Percentiles rank a stretch among this genome's conserved stretches.
phyloP scores from a whole-genome alignment of 2,797 vertebrate genomes.

The Heliangelus exortis region DNA sequence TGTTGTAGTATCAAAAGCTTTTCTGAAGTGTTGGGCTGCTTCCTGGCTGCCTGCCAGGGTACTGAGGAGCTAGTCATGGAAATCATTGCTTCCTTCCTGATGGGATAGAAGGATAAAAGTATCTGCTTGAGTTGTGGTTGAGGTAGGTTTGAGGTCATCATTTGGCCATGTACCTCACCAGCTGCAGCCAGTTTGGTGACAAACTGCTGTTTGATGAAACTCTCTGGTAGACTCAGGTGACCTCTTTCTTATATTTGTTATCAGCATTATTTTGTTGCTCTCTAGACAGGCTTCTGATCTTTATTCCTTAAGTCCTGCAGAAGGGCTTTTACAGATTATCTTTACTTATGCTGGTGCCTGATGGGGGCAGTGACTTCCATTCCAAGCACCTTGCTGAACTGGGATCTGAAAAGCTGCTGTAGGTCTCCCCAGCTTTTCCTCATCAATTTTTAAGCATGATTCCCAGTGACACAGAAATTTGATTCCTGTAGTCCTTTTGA shows the following conservation, averaged over 20 bases:
- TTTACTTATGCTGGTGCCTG: not conserved
- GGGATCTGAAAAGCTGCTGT: not conserved
- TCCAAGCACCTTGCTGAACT: not conserved
- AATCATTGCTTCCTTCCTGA: not conserved
- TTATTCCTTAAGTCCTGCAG: not conserved
- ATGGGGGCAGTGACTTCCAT: accelerated
- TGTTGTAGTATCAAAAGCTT: not conserved
- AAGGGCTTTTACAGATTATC: not conserved
- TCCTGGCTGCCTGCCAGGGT: not conserved
- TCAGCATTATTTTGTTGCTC: accelerated
- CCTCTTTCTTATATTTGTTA: not conserved
- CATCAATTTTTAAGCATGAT: conserved; percentile 14
- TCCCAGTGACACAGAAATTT: conserved; percentile 13
- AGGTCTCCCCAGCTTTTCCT: not conserved
- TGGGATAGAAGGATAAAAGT: not conserved
- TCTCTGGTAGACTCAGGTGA: not conserved
- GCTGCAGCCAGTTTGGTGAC: not conserved
- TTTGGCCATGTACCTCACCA: not conserved
- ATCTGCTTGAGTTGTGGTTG: accelerated
- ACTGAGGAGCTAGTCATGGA: not conserved
- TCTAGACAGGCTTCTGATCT: not conserved
- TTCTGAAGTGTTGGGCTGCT: not conserved
- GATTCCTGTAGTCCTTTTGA: not conserved
- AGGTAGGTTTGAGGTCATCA: not conserved
- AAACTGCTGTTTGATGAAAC: not conserved